Evolutionary conservation across 1,140 invertebrate genomes (phyloP).

Genomic region (Drosophila obscura): DNA sequence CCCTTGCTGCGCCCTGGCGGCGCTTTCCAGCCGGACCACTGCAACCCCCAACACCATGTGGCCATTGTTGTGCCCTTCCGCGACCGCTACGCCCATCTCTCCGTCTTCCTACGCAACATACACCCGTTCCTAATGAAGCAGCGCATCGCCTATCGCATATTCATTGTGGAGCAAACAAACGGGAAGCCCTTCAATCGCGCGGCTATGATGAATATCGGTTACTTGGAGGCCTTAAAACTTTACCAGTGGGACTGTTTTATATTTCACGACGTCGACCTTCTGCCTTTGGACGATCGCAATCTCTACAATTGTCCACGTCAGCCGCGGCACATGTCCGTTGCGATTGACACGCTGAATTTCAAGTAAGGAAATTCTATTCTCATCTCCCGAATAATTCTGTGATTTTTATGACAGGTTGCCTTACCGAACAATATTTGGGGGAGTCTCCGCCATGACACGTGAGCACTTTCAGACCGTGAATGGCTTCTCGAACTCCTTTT

Average conservation of each 20-base stretch:
- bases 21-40: slow-evolving; percentile 89
- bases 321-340: slow-evolving; percentile 97
- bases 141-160: slow-evolving; percentile 96
- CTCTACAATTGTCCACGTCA: slow-evolving; percentile 95
- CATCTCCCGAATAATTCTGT: background rate
- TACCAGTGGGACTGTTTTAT: slow-evolving; percentile 94
- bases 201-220: slow-evolving; percentile 98
- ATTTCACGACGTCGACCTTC: slow-evolving; percentile 97
- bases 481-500: slow-evolving; percentile 96
- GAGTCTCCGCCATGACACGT: slow-evolving; percentile 92
- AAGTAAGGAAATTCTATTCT: slow-evolving; percentile 85
- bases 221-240: slow-evolving; percentile 91
- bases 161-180: slow-evolving; percentile 96
- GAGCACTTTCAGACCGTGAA: slow-evolving; percentile 93
- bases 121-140: slow-evolving; percentile 96
- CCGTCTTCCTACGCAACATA: slow-evolving; percentile 93
- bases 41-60: slow-evolving; percentile 90
- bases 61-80: slow-evolving; percentile 94
- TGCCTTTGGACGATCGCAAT: slow-evolving; percentile 96
- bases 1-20: slow-evolving; percentile 88
- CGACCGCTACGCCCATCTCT: slow-evolving; percentile 92
- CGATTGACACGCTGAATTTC: slow-evolving; percentile 95
- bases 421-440: slow-evolving; percentile 94
- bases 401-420: slow-evolving; percentile 87
- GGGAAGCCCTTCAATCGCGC: slow-evolving; percentile 93